A percentile compares a stretch with the other conserved stretches of the same genome.
phyloP scores from a whole-genome alignment of 2,888 invertebrate species.

The Caenorhabditis wallacei region DNA sequence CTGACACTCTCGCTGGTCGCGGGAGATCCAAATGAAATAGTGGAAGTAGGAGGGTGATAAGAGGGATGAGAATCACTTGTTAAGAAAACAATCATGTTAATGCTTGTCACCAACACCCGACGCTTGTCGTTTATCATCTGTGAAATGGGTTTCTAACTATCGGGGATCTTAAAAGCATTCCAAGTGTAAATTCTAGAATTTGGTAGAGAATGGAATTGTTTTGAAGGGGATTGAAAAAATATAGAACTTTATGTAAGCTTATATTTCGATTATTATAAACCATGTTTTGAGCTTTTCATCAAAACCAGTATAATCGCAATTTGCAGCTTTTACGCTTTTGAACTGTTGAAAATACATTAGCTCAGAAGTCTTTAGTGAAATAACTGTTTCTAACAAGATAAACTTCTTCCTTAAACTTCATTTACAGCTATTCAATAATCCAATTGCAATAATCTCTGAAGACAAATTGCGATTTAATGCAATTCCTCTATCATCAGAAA shows the following conservation, averaged over 20 bases:
- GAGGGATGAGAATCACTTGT: slow-evolving; percentile 57
- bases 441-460: background rate
- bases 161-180: slow-evolving; percentile 58
- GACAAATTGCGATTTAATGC: slow-evolving; percentile 20
- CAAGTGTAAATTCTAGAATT: slow-evolving; percentile 8
- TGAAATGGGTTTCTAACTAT: slow-evolving; percentile 51
- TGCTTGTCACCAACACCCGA: slow-evolving; percentile 58
- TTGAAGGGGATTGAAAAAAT: no score
- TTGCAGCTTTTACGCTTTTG: no score
- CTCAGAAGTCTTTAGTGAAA: no score
- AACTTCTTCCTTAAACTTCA: no score
- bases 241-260: no score
- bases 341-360: no score
- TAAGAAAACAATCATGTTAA: slow-evolving; percentile 67
- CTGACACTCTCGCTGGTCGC: slow-evolving; percentile 57
- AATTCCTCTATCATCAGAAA: slow-evolving; percentile 22
- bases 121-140: slow-evolving; percentile 62
- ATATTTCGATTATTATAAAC: no score
- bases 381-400: no score
- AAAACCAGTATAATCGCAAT: no score
- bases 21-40: slow-evolving; percentile 47
- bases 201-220: background rate
- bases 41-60: slow-evolving; percentile 29
- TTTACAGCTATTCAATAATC: background rate
- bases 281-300: no score